phyloP scores from a whole-genome alignment of 2,888 invertebrate species.

The Cheilosia vernalis region DNA sequence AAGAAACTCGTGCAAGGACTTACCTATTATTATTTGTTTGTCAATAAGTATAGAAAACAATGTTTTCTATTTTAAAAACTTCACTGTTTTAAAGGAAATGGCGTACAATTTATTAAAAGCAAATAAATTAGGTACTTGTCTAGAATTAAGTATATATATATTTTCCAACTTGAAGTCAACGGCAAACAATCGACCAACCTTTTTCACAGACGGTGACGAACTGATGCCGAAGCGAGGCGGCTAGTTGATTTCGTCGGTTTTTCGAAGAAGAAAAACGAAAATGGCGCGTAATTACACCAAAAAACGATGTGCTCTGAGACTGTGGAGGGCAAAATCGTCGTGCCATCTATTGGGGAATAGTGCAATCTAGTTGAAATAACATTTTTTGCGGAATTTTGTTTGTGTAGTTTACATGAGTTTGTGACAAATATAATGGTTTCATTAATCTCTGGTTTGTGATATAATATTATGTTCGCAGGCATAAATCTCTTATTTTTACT shows the following conservation, averaged over 20 bases:
- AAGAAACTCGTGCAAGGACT: conserved; percentile 41
- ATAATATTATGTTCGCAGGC: too few species aligned
- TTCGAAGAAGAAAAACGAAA: conserved; percentile 44
- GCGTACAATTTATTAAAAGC: conserved; percentile 60
- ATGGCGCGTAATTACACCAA: conserved; percentile 32
- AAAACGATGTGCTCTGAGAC: not conserved
- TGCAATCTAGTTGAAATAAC: not conserved
- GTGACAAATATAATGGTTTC: too few species aligned
- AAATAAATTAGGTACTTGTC: conserved; percentile 56
- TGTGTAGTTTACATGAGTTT: too few species aligned
- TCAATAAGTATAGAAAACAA: conserved; percentile 24
- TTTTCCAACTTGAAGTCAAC: conserved; percentile 2
- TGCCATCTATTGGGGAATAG: conserved; percentile 26
- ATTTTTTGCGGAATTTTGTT: not conserved
- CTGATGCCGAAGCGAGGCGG: conserved; percentile 70
- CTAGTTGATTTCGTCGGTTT: conserved; percentile 47
- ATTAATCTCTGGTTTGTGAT: too few species aligned
- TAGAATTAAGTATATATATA: conserved; percentile 32
- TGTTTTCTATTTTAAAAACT: conserved; percentile 37
- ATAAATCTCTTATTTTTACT: too few species aligned
- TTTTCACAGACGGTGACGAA: conserved; percentile 66
- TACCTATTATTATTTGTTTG: conserved; percentile 47
- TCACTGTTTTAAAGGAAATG: conserved; percentile 39
- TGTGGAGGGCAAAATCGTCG: not conserved
- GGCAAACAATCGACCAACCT: conserved; percentile 61